Evolutionary conservation across 2,888 invertebrate species (phyloP).

Genomic region (Papilio protenor): DNA sequence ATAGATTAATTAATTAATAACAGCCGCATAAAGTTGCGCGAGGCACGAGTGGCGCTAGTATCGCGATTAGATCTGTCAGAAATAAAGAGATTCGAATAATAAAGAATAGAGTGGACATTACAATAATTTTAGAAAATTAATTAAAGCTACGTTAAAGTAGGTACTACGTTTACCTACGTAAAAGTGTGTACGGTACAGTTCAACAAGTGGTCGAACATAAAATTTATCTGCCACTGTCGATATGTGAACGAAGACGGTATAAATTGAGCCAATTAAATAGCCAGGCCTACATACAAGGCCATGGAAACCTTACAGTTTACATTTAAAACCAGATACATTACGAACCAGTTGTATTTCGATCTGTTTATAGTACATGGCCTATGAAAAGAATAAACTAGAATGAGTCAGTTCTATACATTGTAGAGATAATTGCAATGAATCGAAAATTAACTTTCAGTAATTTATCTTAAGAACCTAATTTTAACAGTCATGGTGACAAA

Average conservation of each 20-base stretch:
- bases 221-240: background rate
- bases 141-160: no score
- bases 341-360: slow-evolving; percentile 6
- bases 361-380: slow-evolving; percentile 6
- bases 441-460: background rate
- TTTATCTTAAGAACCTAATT: no score
- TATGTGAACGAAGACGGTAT: slow-evolving; percentile 6
- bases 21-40: no score
- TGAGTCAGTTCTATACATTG: background rate
- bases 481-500: background rate
- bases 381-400: background rate
- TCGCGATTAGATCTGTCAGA: no score
- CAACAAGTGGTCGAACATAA: background rate
- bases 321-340: slow-evolving; percentile 27
- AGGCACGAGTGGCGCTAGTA: no score
- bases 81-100: no score
- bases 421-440: background rate
- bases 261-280: slow-evolving; percentile 34
- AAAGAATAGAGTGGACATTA: no score
- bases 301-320: slow-evolving; percentile 30
- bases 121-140: no score
- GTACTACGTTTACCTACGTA: no score
- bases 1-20: no score
- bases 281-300: slow-evolving; percentile 19
- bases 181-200: background rate